Evolutionary conservation across 2,888 invertebrate genomes (phyloP), one percentile per base, ranked within the genome.

Genomic region (Apodemia mormo): DNA sequence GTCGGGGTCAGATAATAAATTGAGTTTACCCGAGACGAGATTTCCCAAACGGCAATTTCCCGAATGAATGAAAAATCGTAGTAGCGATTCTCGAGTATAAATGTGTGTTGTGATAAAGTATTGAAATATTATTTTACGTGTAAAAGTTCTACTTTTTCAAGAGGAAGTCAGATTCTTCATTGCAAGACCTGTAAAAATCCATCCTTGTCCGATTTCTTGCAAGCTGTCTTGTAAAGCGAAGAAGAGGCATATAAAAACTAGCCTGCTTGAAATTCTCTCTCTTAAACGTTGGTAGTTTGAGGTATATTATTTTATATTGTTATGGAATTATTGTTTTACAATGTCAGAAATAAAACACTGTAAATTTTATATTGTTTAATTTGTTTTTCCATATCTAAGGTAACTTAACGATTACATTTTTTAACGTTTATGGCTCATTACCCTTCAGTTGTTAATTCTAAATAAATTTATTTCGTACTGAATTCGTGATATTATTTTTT

Each of bases 381-480:
- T 77, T 78, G 76, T 80, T 74, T 81, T 77, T 70, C 75, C 80
- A 80, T 75, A 73, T 71, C 77, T 80, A 82, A 79, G 92, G 91
- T 92, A 92, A 92, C 92, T 89, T 92, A 91, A 81, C 69, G 83
- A 82, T 86, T 82, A 84, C 74, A 76, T 78, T 82, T 81, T 49
- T 49, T 49, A 76, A 79, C 80, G 87, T 75, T 77, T 92, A 92
- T 92, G 92, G 92, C 92, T 89, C 88, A 49, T 37, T 65, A 65
- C 86, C 85, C 86, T 85, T 80, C 72, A 61, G 6, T 49, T 49
- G 22, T 67, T 37, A 58, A 33, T 67, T 65, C n/a, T 65, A 56
- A 54, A 69, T 69, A 65, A 65, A 40, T 65, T 68, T 56, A 43
- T 67, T 56, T 58, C 29, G 49, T 54, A 65, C 65, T 14, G 12